phyloP scores from a whole-genome alignment of 2,888 invertebrate species.

The Hololepta plana region DNA sequence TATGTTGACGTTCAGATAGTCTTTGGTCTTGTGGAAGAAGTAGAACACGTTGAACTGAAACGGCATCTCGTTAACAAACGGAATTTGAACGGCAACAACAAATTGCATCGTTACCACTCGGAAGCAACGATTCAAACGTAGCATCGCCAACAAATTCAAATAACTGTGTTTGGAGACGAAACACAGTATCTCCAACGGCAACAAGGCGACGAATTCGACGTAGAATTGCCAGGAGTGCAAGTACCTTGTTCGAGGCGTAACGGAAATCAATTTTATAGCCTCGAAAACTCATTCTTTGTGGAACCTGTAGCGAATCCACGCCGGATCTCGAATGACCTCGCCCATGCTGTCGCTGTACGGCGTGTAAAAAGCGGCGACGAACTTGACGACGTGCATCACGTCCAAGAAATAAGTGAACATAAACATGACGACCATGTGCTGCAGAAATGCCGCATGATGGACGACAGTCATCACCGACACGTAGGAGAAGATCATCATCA shows the following conservation, averaged over 20 bases:
- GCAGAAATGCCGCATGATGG: constrained; percentile 10
- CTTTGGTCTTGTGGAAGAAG: constrained; percentile 12
- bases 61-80: no score
- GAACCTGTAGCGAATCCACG: constrained; percentile 9
- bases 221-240: constrained; percentile 9
- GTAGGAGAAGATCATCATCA: constrained; percentile 9
- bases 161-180: no score
- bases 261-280: no score
- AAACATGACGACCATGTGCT: constrained; percentile 7
- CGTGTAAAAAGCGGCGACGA: constrained; percentile 10
- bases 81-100: no score
- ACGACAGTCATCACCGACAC: constrained; percentile 9
- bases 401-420: constrained; percentile 10
- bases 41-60: constrained; percentile 11
- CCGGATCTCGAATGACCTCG: constrained; percentile 7
- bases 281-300: no score
- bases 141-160: constrained; percentile 6
- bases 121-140: constrained; percentile 9
- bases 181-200: constrained; percentile 9
- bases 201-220: constrained; percentile 8
- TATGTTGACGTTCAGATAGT: constrained; percentile 12
- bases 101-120: constrained; percentile 8
- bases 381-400: constrained; percentile 10
- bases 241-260: no score
- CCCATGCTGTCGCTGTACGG: constrained; percentile 10